These are phyloP conservation scores for Panopea generosa DNA, from an alignment of 2,888 invertebrate genomes.

Conservation along the genomic window DNA sequence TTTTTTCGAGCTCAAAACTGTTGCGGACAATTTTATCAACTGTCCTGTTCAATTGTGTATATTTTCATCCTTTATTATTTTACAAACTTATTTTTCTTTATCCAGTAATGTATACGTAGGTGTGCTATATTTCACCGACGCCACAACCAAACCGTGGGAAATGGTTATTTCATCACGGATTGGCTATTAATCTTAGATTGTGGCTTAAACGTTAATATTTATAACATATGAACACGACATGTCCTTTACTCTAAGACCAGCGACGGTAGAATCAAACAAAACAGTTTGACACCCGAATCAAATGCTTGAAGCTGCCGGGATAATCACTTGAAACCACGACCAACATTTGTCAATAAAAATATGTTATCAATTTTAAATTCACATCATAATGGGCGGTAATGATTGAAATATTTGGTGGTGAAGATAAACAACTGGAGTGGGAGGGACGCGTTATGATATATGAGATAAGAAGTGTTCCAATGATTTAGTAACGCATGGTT, in stretches of 20 bases:
- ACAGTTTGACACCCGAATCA: constrained; percentile 9
- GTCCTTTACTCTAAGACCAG: neutral
- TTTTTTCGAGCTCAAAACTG: too few relatives aligned
- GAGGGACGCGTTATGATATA: constrained; percentile 12
- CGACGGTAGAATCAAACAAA: constrained; percentile 19
- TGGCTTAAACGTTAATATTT: constrained; percentile 24
- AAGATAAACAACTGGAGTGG: constrained; percentile 35
- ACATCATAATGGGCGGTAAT: constrained; percentile 38
- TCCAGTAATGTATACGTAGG: too few relatives aligned
- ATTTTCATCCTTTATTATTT: too few relatives aligned
- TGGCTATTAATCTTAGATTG: too few relatives aligned
- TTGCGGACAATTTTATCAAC: too few relatives aligned
- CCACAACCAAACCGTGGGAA: constrained; percentile 26
- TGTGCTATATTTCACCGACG: too few relatives aligned
- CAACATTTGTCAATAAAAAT: constrained; percentile 33
- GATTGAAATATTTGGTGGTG: constrained; percentile 23
- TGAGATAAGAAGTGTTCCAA: constrained; percentile 39
- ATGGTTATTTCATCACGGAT: neutral
- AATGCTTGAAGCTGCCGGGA: constrained; percentile 2
- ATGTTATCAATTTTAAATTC: constrained; percentile 48
- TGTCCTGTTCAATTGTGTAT: too few relatives aligned
- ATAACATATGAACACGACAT: constrained; percentile 19
- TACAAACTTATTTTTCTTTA: too few relatives aligned
- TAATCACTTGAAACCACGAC: constrained; percentile 32
- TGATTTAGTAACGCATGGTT: neutral